Base-by-base conservation (phyloP, 2,797 vertebrate species). In the Urosaurus nigricauda region DNA sequence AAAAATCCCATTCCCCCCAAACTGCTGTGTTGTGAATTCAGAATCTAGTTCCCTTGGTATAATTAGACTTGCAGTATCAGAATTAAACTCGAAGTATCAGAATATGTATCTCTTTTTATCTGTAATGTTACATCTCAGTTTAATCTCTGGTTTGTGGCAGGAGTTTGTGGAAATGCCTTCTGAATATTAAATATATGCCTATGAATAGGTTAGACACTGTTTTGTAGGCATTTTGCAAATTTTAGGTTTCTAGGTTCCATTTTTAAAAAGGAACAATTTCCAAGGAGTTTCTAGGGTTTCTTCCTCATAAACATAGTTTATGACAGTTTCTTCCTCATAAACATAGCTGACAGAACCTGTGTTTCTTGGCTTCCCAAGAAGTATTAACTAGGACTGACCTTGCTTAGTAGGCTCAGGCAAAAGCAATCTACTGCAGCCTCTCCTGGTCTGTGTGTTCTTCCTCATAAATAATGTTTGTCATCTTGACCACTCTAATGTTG, bases 61-160 rank as follows among this genome's bases (percentile, higher is more conserved):
- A 40, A 58, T 85, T 26, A 85, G 83, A 75, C 51, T 37, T 58
- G 24, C 24, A 56, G 21, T 58, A 35, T 40, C 51, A 26, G 68
- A 71, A 53, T 43, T 84, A 3, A 73, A 53, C 68, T 53, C 29
- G 26, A 4, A 68, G 26, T 68, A 68, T 68, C 63, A 29, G 63
- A 68, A 68, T 68, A 9, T 68, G 63, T 68, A 32, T 68, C 26
- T 68, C 24, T 63, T 29, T 68, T 68, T 68, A 68, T 68, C 63
- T 68, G 8, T 53, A 21, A 68, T 32, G 83, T 56, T 73, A 84
- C 68, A 73, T 53, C 83, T 71, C 11, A 21, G 68, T 43, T 53
- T 84, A 84, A 70, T 71, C 82, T 83, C 63, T 70, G 43, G 43
- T 29, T 68, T 68, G 63, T 68, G 63, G 63, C 63, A 68, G 63